Conservation (phyloP, 2,888 invertebrate species). For the Mallateleia sp. region DNA sequence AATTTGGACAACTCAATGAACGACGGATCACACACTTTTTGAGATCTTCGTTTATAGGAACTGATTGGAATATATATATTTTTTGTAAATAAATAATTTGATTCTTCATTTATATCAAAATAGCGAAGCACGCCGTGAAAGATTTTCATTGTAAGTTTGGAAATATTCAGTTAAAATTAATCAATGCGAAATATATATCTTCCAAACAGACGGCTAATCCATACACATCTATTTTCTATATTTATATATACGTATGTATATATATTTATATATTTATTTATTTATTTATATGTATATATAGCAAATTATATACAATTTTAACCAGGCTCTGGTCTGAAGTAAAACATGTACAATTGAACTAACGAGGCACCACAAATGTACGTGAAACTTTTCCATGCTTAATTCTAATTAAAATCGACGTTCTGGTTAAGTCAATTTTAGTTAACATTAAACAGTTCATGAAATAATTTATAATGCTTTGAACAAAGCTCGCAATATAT, state of each 20-base stretch:
- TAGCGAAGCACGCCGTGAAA: slow-evolving; percentile 4
- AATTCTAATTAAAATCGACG: slow-evolving; percentile 2
- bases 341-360: slow-evolving; percentile 42
- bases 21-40: too few relatives aligned
- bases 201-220: slow-evolving; percentile 40
- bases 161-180: slow-evolving; percentile 9
- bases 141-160: slow-evolving; percentile 19
- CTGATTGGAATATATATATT: too few relatives aligned
- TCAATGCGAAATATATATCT: slow-evolving; percentile 43
- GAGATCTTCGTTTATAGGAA: too few relatives aligned
- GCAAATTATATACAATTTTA: slow-evolving; percentile 52
- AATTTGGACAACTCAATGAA: too few relatives aligned
- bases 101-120: not conserved
- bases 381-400: slow-evolving; percentile 12
- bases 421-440: not conserved
- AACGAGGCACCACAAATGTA: slow-evolving; percentile 40
- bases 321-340: slow-evolving; percentile 18
- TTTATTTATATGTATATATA: slow-evolving; percentile 29
- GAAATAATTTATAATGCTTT: slow-evolving; percentile 28
- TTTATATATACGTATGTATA: slow-evolving; percentile 5
- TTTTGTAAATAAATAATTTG: not conserved
- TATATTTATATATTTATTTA: too few relatives aligned
- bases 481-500: slow-evolving; percentile 10
- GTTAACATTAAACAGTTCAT: slow-evolving; percentile 10
- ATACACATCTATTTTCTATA: slow-evolving; percentile 38